Base-by-base conservation (phyloP, 1,140 invertebrate species). In the Ptiloglossa arizonensis region DNA sequence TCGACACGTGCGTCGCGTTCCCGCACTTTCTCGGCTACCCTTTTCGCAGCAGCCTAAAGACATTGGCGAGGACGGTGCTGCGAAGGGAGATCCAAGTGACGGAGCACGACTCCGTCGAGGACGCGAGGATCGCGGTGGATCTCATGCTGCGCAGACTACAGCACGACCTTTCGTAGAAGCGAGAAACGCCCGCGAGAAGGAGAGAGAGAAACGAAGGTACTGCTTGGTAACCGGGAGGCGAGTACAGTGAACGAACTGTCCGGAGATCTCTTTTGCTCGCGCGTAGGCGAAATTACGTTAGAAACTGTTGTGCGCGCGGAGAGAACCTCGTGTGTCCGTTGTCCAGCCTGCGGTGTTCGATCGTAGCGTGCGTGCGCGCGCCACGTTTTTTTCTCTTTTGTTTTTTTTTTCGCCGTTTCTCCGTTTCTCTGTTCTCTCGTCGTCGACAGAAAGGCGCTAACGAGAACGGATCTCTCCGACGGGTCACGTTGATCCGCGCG, bases 1-100 rank as follows among this genome's bases (percentile, higher is more conserved):
- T 99, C 32, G 98, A 99, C 88, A 99, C 98, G 0, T 95, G 97
- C 6, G 93, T 97, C 27, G 89, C 96, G 11, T 99, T 97, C 89
- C 97, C 97, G 0, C 97, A 99, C 90, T 93, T 94, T 35, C 85
- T 91, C n/a, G 97, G 97, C 0, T 94, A 95, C 5, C 97, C 97
- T 0, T 96, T 94, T 83, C 95, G 97, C 29, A 93, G 95, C 32
- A 97, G 97, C 13, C 92, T 99, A 29, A 96, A 96, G 79, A 95
- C 94, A 17, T 92, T 99, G 1, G 95, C 95, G 9, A 93, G 93
- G 19, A 94, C 94, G 32, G 91, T 95, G 71, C 92, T 99, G 1
- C 94, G 95, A 19, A 94, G 95, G 41, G 94, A 95, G 57, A 98
- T 99, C 50, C 98, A 99, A 87, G 92, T 44, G 87, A 91, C 60